Evolutionary conservation across 2,888 invertebrate genomes (phyloP).

Genomic region (Sericinus montela): DNA sequence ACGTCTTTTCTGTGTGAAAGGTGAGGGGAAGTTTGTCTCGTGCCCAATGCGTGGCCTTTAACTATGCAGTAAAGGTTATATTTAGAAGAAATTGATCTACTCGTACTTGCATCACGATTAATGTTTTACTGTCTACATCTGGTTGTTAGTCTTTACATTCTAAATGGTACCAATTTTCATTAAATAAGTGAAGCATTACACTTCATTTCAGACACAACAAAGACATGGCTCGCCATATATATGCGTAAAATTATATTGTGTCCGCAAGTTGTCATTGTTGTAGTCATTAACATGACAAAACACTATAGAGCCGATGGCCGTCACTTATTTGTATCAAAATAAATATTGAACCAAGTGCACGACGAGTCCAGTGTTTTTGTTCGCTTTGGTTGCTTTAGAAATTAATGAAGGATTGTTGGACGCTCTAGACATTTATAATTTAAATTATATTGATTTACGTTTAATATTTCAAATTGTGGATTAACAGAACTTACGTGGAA

Average conservation of each 20-base stretch:
- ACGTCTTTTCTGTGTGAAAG: slow-evolving; percentile 61
- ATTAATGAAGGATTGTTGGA: slow-evolving; percentile 71
- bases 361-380: slow-evolving; percentile 63
- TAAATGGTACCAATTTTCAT: slow-evolving; percentile 28
- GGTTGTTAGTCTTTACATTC: slow-evolving; percentile 15
- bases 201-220: slow-evolving; percentile 38
- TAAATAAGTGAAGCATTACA: too few relatives aligned
- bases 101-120: slow-evolving; percentile 11
- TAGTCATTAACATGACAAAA: slow-evolving; percentile 73
- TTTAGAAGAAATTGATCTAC: slow-evolving; percentile 32
- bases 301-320: slow-evolving; percentile 61
- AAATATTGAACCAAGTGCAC: slow-evolving; percentile 75
- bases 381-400: slow-evolving; percentile 59
- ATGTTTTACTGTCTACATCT: slow-evolving; percentile 12
- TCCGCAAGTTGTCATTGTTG: slow-evolving; percentile 51
- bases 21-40: slow-evolving; percentile 72
- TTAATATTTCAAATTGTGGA: slow-evolving; percentile 37
- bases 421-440: slow-evolving; percentile 44
- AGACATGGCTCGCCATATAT: slow-evolving; percentile 32
- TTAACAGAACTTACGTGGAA: too few relatives aligned
- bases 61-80: slow-evolving; percentile 42
- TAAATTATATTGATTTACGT: slow-evolving; percentile 37
- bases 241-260: slow-evolving; percentile 40
- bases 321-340: slow-evolving; percentile 69
- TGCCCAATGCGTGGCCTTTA: slow-evolving; percentile 67